phyloP scores from a whole-genome alignment of 2,888 invertebrate genomes.

The Cosmia pyralina region DNA sequence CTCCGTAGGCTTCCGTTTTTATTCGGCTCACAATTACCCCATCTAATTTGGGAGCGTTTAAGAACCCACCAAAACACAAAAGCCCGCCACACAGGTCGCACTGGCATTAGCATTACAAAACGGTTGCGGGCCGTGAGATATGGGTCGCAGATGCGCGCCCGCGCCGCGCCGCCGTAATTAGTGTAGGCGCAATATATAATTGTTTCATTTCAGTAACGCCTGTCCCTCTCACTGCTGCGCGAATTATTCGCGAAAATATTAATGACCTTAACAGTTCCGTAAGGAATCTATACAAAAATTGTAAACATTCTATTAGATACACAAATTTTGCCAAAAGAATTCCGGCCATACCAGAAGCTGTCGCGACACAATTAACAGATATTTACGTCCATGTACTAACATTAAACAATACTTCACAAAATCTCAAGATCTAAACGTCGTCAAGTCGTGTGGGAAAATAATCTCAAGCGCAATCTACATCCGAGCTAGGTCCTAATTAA shows the following conservation, averaged over 20 bases:
- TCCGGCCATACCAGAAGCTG: constrained; percentile 44
- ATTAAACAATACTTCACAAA: constrained; percentile 82
- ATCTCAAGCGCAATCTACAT: constrained; percentile 88
- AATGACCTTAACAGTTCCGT: constrained; percentile 26
- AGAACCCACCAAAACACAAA: constrained; percentile 74
- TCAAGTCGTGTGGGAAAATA: constrained; percentile 89
- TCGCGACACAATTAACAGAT: constrained; percentile 51
- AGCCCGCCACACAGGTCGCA: constrained; percentile 73
- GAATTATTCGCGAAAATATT: constrained; percentile 45
- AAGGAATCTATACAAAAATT: constrained; percentile 15
- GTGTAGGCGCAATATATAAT: constrained; percentile 85
- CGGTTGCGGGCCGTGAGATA: constrained; percentile 85
- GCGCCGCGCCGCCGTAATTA: constrained; percentile 79
- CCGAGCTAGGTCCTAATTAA: constrained; percentile 89
- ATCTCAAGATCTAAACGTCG: constrained; percentile 84
- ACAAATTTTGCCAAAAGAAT: constrained; percentile 8
- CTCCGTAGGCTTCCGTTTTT: constrained; percentile 41
- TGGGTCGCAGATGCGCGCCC: constrained; percentile 86
- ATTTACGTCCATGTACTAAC: constrained; percentile 66
- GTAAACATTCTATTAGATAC: neutral
- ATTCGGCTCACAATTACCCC: constrained; percentile 53
- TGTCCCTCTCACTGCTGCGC: constrained; percentile 43
- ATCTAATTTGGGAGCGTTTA: constrained; percentile 65
- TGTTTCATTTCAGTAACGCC: constrained; percentile 81
- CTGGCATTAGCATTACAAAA: constrained; percentile 84